Evolutionary conservation across 37 sponge, comb jelly and placozoan genomes (phyloP), one percentile per base, ranked within the genome.

Genomic region (Beroe forskalii): DNA sequence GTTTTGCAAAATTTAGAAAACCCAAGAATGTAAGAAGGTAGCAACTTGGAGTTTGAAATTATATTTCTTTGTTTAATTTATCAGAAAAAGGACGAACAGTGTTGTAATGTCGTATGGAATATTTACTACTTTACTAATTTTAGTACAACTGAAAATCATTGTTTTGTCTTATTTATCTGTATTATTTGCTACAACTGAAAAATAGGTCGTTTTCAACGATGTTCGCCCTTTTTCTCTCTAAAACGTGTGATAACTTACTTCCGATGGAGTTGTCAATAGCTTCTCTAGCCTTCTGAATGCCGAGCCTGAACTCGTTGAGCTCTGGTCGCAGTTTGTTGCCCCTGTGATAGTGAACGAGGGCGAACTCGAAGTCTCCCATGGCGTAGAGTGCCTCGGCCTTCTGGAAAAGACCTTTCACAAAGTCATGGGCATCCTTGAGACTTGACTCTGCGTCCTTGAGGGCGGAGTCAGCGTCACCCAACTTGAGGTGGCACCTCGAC

Each of bases 301-400:
- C 99, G 25, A 95, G 93, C 67, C 89, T 91, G 90, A 97, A 97
- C 89, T 96, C 99, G 0, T 92, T 89, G 20, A 96, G 91, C 75
- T 97, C 96, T 0, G 99, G 96, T 31, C 99, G 90, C 41, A 96
- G 90, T 90, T 97, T 96, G 91, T 93, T 69, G 36, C 99, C 99
- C 20, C 99, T 91, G 86, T 97, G 96, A 67, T 94, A 97, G 92
- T 94, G 94, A 32, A 97, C 93, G 32, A 97, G 90, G 12, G 99
- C 99, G 90, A 92, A 92, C 92, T 97, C 99, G 92, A 97, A 97
- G 60, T 96, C 93, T 61, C 99, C 99, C 95, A 96, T 97, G 2
- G 93, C 91, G 61, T 97, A 97, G 17, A 96, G 86, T 2, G 94
- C 94, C 39, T 97, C 96, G 0, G 99, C 99, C 86, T 97, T 97